phyloP scores from a whole-genome alignment of 92 coral and sea anemone species.

The Umimayanthus chanpuru region DNA sequence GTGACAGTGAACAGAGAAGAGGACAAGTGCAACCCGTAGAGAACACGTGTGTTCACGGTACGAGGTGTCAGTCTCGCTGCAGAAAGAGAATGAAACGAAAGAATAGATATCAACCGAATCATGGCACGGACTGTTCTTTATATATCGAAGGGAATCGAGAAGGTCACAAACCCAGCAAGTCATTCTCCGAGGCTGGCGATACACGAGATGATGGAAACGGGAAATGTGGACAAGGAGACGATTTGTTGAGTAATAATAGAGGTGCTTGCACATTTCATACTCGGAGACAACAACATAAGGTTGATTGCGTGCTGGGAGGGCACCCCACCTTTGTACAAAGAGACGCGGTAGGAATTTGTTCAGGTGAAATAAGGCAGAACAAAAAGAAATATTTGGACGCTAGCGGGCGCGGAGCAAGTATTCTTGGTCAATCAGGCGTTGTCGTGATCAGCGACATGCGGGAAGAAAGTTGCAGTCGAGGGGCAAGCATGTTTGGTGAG shows the following conservation, averaged over 20 bases:
- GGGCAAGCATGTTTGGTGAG: neutral
- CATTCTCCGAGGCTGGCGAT: neutral
- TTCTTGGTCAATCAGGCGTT: constrained; percentile 27
- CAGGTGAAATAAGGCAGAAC: neutral
- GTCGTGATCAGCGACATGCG: neutral
- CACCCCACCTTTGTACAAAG: neutral
- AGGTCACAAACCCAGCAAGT: neutral
- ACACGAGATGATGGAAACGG: neutral
- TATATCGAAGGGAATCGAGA: neutral
- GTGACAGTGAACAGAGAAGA: neutral
- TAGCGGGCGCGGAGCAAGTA: constrained; percentile 46
- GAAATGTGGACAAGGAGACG: neutral
- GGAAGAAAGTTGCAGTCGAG: constrained; percentile 1
- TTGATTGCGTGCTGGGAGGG: neutral
- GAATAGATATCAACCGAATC: neutral
- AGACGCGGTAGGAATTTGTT: neutral
- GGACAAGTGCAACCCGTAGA: constrained; percentile 34
- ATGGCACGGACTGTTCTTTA: neutral
- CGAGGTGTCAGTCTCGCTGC: constrained; percentile 55
- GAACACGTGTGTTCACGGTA: constrained; percentile 64
- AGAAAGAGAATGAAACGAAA: constrained; percentile 21
- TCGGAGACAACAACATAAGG: neutral
- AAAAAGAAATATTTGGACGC: neutral
- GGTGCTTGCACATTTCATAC: neutral
- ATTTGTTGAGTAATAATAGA: neutral